Evolutionary conservation across 2,888 invertebrate species (phyloP), one percentile per base, ranked within the genome.

Genomic region (Dilophus febrilis): DNA sequence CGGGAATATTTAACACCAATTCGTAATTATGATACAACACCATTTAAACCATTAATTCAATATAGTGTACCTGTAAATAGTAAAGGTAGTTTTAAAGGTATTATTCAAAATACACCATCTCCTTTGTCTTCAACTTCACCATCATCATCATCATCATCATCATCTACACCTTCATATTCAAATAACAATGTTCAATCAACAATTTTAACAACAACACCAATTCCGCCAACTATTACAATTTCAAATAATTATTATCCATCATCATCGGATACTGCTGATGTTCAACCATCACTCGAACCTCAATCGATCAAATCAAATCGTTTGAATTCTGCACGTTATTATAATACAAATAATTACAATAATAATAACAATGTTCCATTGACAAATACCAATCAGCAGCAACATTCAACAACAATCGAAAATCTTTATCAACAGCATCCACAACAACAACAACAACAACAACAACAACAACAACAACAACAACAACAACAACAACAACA

Each of bases 21-120:
- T 10, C 48, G 45, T 45, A 57, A 71, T 46, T 72, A 71, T 44
- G 61, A 64, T 40, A 65, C 70, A 2, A 72, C 72, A 51, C 74
- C 74, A 2, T 74, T 74, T 51, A 64, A 73, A 41, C 74, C 74
- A 4, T 73, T 74, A 72, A 70, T 74, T 14, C 71, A 59, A 32
- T 64, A 62, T 41, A 64, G 61, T 46, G 55, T 55, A 10, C 56
- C 58, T 2, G 54, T 59, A 35, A 55, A 58, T 43, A 57, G 60
- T 40, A 53, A 51, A 6, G 54, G 59, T 36, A 51, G 58, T 5
- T 62, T 62, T 40, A 55, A 55, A 45, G 63, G 17, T 17, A 8
- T 11, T 16, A 11, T 17, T 17, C 10, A 10, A 17, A 26, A 27
- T 22, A 10, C 19, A 30, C 22, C 31, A 30, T 4, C 64, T 1